Percentiles rank a stretch among this genome's conserved stretches.
Conservation (phyloP, 2,797 vertebrate genomes). For the Coracias cyanogaster region DNA sequence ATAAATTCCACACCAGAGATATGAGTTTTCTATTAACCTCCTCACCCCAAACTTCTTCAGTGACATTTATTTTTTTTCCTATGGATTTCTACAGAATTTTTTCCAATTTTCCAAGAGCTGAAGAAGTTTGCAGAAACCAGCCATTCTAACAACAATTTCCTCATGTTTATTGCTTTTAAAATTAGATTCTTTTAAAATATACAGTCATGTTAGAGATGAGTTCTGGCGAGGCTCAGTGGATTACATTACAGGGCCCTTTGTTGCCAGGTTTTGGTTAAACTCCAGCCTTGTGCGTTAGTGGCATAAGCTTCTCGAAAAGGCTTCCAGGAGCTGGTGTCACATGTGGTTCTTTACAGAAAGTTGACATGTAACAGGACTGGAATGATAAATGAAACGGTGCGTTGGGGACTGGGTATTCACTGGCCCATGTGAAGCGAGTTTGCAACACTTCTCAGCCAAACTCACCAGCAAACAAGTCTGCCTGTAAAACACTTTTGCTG, state of each 20-base stretch:
- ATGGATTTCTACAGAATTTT: background rate
- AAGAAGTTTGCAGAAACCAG: background rate
- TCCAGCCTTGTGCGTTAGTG: background rate
- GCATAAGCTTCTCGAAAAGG: background rate
- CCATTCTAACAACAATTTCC: background rate
- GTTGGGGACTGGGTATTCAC: background rate
- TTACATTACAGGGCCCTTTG: background rate
- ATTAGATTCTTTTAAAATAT: background rate
- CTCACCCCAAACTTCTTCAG: background rate
- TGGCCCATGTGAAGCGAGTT: rapidly evolving
- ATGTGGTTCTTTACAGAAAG: rapidly evolving
- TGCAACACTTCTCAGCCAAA: background rate
- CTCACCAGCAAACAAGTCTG: rapidly evolving
- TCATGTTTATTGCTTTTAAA: background rate
- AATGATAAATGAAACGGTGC: background rate
- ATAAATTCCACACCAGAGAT: slow-evolving; percentile 20
- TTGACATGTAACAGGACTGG: background rate
- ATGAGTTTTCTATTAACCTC: slow-evolving; percentile 63
- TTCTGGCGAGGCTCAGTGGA: background rate
- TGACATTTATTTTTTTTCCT: background rate
- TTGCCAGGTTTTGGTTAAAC: background rate
- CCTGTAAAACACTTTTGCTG: background rate
- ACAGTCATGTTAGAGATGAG: background rate
- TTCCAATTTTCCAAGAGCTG: background rate
- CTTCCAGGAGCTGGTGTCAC: background rate